Conservation (phyloP, 2,113 vertebrate genomes). For the Talpa occidentalis region DNA sequence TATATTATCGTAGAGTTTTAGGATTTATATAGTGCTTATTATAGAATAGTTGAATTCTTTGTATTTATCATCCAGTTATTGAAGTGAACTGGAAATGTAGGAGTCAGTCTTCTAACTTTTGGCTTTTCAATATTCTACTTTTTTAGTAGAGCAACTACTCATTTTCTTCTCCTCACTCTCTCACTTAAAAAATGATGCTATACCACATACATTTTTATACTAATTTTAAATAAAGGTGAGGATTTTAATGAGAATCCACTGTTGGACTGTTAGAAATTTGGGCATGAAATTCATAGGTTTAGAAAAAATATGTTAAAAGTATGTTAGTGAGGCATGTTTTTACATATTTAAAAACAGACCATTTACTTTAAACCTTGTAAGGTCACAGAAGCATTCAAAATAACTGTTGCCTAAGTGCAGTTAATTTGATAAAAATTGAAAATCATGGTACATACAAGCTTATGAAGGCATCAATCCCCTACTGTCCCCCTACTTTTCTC, state of each 20-base stretch:
- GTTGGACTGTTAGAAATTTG: not conserved
- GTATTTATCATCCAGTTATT: conserved; percentile 38
- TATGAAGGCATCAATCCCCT: not conserved
- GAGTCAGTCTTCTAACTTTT: not conserved
- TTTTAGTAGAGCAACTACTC: not conserved
- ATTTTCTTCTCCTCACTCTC: not conserved
- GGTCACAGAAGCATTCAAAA: conserved; percentile 25
- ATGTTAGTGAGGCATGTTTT: not conserved
- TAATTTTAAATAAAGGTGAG: conserved; percentile 21
- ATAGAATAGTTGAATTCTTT: conserved; percentile 43
- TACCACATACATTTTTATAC: not conserved
- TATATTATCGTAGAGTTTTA: conserved; percentile 46
- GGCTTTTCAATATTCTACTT: not conserved
- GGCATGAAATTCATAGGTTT: not conserved
- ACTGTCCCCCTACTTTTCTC: not conserved
- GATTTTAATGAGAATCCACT: not conserved
- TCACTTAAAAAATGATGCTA: not conserved
- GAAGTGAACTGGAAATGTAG: not conserved
- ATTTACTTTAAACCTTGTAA: conserved; percentile 21
- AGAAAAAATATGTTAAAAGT: not conserved
- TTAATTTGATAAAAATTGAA: conserved; percentile 38
- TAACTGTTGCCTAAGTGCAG: not conserved
- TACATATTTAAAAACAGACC: not conserved
- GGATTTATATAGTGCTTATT: conserved; percentile 59
- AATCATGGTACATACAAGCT: not conserved